Evolutionary conservation across 2,113 vertebrate species (phyloP).

Genomic region (Pelobates fuscus): DNA sequence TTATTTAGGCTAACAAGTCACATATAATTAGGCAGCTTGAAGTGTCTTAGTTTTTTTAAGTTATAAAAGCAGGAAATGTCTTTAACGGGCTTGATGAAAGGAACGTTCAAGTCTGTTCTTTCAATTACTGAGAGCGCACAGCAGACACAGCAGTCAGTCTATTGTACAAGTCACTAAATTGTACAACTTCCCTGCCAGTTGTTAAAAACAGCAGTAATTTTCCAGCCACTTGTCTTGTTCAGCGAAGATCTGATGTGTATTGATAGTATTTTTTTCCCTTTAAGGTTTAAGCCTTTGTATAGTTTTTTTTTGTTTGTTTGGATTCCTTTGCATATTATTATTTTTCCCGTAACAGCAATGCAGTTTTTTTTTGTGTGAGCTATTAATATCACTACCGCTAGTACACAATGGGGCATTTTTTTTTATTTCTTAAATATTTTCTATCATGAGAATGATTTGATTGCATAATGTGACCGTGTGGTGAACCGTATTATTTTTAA

Average conservation of each 20-base stretch:
- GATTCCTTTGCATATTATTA: background rate
- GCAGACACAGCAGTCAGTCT: slow-evolving; percentile 31
- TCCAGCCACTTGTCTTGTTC: slow-evolving; percentile 21
- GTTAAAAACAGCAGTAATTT: slow-evolving; percentile 29
- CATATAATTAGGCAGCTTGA: slow-evolving; percentile 61
- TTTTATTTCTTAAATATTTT: too few relatives aligned
- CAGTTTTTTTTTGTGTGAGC: background rate
- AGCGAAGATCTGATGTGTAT: background rate
- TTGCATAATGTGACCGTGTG: too few relatives aligned
- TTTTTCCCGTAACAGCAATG: background rate
- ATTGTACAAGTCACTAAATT: slow-evolving; percentile 28
- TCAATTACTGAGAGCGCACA: slow-evolving; percentile 56
- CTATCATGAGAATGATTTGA: too few relatives aligned
- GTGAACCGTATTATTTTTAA: too few relatives aligned
- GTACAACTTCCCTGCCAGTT: slow-evolving; percentile 35
- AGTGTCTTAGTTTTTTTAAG: slow-evolving; percentile 60
- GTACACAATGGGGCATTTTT: too few relatives aligned
- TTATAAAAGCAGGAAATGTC: slow-evolving; percentile 65
- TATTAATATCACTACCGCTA: too few relatives aligned
- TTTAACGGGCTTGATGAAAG: slow-evolving; percentile 61
- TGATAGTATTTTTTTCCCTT: slow-evolving; percentile 28
- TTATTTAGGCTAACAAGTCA: slow-evolving; percentile 65
- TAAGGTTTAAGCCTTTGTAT: slow-evolving; percentile 57
- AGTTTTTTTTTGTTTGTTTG: background rate
- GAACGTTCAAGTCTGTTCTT: slow-evolving; percentile 54